Percentiles rank a stretch among this genome's conserved stretches.
phyloP scores from a whole-genome alignment of 2,888 invertebrate species.

The Litoditis marina region DNA sequence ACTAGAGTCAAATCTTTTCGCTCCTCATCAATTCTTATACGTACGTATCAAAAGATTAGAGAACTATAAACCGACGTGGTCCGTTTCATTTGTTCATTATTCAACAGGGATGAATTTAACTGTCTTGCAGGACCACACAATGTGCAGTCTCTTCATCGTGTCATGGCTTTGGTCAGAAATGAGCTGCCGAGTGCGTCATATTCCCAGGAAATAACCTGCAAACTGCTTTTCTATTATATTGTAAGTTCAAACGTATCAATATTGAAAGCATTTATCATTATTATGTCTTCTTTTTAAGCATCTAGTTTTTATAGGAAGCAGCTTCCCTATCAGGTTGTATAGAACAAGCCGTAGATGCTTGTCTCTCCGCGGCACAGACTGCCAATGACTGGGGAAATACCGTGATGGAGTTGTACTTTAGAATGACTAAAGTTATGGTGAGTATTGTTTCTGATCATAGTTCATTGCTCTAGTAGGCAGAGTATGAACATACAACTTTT shows the following conservation, averaged over 20 bases:
- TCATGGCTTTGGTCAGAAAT: background rate
- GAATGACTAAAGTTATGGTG: slow-evolving; percentile 43
- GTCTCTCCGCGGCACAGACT: slow-evolving; percentile 31
- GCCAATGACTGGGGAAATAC: slow-evolving; percentile 22
- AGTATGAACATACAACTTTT: no score
- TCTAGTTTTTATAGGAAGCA: slow-evolving; percentile 29
- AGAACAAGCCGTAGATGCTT: slow-evolving; percentile 38
- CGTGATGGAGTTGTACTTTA: slow-evolving; percentile 50
- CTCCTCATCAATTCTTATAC: no score
- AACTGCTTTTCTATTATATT: slow-evolving; percentile 32
- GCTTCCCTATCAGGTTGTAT: slow-evolving; percentile 28
- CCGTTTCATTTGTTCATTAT: no score
- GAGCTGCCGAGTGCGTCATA: background rate
- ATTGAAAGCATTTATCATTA: no score
- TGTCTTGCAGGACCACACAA: background rate
- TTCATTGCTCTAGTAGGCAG: background rate
- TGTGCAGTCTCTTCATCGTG: background rate
- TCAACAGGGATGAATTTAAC: no score
- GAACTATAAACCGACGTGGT: no score
- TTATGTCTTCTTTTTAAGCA: background rate
- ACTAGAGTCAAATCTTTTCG: no score
- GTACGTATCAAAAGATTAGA: no score
- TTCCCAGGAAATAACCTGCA: slow-evolving; percentile 12
- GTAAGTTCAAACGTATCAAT: slow-evolving; percentile 18
- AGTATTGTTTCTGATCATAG: background rate